phyloP scores from a whole-genome alignment of 2,888 invertebrate genomes.

The Stenolophus ochropezus region DNA sequence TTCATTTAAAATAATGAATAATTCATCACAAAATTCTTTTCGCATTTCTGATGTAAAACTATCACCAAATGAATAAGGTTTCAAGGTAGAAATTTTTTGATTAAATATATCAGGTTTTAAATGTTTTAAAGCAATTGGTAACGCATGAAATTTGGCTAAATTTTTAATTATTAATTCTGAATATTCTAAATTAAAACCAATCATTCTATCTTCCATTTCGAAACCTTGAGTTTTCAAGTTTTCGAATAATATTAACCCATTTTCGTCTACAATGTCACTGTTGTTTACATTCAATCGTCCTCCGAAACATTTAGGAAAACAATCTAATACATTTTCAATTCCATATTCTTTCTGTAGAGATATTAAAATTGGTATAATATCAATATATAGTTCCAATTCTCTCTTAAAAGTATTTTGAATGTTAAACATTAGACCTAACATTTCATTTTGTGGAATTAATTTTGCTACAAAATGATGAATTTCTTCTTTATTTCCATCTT shows the following conservation, averaged over 20 bases:
- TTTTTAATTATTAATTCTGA: slow-evolving; percentile 70
- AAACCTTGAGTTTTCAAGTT: slow-evolving; percentile 73
- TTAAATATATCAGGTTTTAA: slow-evolving; percentile 69
- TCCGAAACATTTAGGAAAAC: slow-evolving; percentile 73
- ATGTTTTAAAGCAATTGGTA: slow-evolving; percentile 73
- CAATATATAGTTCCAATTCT: slow-evolving; percentile 74
- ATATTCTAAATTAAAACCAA: slow-evolving; percentile 72
- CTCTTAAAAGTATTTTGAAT: slow-evolving; percentile 74
- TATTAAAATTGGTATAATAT: slow-evolving; percentile 72
- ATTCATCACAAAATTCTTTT: slow-evolving; percentile 66
- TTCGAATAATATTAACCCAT: slow-evolving; percentile 74
- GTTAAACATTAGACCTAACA: slow-evolving; percentile 75
- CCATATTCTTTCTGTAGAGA: slow-evolving; percentile 72
- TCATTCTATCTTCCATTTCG: slow-evolving; percentile 70
- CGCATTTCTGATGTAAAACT: slow-evolving; percentile 68
- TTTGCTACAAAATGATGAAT: slow-evolving; percentile 76
- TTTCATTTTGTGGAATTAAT: slow-evolving; percentile 75
- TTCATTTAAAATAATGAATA: slow-evolving; percentile 61
- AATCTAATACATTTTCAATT: slow-evolving; percentile 70
- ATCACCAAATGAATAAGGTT: slow-evolving; percentile 67
- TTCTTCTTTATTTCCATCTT: slow-evolving; percentile 66
- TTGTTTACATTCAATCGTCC: slow-evolving; percentile 68
- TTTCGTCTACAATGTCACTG: slow-evolving; percentile 70
- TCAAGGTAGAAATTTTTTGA: slow-evolving; percentile 70
- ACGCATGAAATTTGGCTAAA: slow-evolving; percentile 74